Evolutionary conservation across 2,888 invertebrate species (phyloP), one percentile per base, ranked within the genome.

Genomic region (Mythimna ferrago): DNA sequence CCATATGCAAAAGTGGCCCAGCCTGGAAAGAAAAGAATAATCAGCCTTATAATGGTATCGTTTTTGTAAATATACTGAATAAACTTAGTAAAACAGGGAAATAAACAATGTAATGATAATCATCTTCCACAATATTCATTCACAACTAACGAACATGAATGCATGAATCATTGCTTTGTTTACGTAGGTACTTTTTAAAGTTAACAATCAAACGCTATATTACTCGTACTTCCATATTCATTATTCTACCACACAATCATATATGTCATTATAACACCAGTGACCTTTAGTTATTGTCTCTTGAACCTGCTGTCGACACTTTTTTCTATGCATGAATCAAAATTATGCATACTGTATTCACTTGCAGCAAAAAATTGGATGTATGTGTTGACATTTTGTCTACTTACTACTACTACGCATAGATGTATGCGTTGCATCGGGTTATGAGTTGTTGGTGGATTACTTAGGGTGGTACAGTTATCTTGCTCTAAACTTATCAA

Each of bases 311-410:
- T 79, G 87, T 81, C 89, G 84, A 88, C 90, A 89, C 87, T 76
- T 87, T 81, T 87, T 86, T 89, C 87, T 77, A 76, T 82, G 79
- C 81, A 83, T 82, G 62, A 77, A 70, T 86, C 85, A 86, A 91
- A 91, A 92, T 92, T 91, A 91, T 89, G 88, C 81, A 88, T 87
- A 90, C 89, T 90, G 89, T 90, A 83, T 84, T 86, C 88, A 86
- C 64, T 71, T 62, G 57, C 16, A 56, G 60, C 32, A 76, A 82
- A 76, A 80, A 83, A 19, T 48, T 41, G 16, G 19, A 51, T 61
- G 61, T 53, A 35, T 73, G 44, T 68, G 41, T 58, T 71, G 38
- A 48, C 19, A 70, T 53, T 26, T 16, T 57, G 51, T 44, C 26
- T 41, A 58, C 14, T 35, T 7, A n/a, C n/a, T n/a, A n/a, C n/a